Evolutionary conservation across 2,888 invertebrate genomes (phyloP), one percentile per base, ranked within the genome.

Genomic region (Habroteleia sp.): DNA sequence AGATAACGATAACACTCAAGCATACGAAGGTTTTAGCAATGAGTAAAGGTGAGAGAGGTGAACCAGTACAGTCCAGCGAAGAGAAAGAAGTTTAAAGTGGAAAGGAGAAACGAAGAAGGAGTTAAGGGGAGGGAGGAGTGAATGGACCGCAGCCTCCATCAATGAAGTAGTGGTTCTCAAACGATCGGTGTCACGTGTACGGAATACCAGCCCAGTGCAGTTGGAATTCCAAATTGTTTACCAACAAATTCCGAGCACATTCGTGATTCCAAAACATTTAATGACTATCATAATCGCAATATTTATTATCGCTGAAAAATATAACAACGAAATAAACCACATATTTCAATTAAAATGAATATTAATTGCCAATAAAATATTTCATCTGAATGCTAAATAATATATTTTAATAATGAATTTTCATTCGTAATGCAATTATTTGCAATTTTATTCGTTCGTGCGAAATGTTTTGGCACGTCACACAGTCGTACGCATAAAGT

Each of bases 141-240:
- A 81, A 80, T 80, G 80, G 80, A 80, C 80, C 81, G 77, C 83
- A 83, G 84, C 83, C 82, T 85, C 84, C 82, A 84, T 87, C 85
- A 87, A 87, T 87, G 87, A 87, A 86, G 60, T 84, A 85, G 86
- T 58, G 85, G 79, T 80, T 81, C 84, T 85, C 85, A 85, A 80
- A 68, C 44, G 50, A 39, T 35, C 56, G 41, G 44, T 71, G 76
- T 77, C 77, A 79, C 74, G 68, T 52, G 73, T 42, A 78, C 48
- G 42, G 62, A 66, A 73, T 75, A 68, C 69, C 46, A 52, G 4
- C n/a, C 20, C 41, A 17, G 25, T 66, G 39, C 54, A 72, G 35
- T 60, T 48, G 54, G 5, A 20, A 54, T 37, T 13, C 14, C 14
- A 66, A 66, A 66, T 66, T 56, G 46, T 58, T 68, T 58, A 33